Evolutionary conservation across 2,797 vertebrate genomes (phyloP), one percentile per base, ranked within the genome.

Genomic region (Cynopterus sphinx): DNA sequence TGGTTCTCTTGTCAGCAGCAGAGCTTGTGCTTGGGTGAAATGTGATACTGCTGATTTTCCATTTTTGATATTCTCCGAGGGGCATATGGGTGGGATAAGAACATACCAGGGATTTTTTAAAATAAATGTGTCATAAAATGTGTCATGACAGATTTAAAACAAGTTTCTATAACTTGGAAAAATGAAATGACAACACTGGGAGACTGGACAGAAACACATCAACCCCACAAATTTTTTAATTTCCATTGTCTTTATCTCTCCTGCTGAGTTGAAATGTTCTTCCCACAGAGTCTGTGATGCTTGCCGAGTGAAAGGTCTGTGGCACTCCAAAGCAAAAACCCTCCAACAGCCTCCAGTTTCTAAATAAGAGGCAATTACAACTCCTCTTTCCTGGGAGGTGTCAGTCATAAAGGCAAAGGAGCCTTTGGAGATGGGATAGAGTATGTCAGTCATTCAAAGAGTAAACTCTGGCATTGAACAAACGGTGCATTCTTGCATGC

Each of bases 391-490:
- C 53, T 90, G 78, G 75, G 87, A 98, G 39, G 87, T 90, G 81
- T 97, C 92, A 97, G 79, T 94, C 65, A 95, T 63, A 95, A 90
- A 93, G 78, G 91, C 68, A 91, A 65, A 95, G 93, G 83, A 51
- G 94, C 59, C 73, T 97, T 91, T 86, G 87, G 79, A 90, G 78
- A 55, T 93, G 24, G 82, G 46, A 33, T 94, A 55, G 77, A 86
- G 41, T 92, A n/a, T 94, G 96, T 97, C 86, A 97, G 59, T 84
- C 97, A 41, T 2, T 90, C 95, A 97, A 96, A 97, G 95, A 93
- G 65, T 49, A 95, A 92, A 61, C 73, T 97, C 67, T 28, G 31
- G 86, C 79, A 77, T 91, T 95, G 92, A 98, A 94, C 77, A 97
- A 96, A 93, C 12, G 75, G 67, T 95, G n/a, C 26, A 10, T 93